Evolutionary conservation across 2,797 vertebrate species (phyloP).

Genomic region (Labeo calbasu): DNA sequence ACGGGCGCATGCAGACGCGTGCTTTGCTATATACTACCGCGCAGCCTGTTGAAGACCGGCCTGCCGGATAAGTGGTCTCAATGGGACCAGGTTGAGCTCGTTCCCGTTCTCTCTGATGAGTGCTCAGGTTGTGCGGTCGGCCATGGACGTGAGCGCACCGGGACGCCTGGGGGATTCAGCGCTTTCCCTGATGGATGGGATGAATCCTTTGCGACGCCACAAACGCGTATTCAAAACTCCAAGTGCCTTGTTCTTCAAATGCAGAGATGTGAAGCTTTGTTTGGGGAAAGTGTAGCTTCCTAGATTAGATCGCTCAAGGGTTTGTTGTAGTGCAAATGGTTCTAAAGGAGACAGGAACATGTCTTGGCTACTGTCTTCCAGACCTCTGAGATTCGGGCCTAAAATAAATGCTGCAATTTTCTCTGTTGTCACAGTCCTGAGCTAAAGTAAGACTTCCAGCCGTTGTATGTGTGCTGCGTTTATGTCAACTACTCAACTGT

Average conservation of each 20-base stretch:
- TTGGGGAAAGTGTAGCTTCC: slow-evolving; percentile 6
- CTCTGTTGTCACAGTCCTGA: slow-evolving; percentile 4
- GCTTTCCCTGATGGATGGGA: slow-evolving; percentile 73
- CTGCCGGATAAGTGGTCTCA: slow-evolving; percentile 68
- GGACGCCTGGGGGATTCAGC: slow-evolving; percentile 64
- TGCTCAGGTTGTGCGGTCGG: slow-evolving; percentile 34
- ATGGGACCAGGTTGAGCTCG: slow-evolving; percentile 58
- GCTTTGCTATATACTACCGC: neutral
- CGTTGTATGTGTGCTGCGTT: neutral
- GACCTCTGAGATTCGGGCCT: slow-evolving; percentile 5
- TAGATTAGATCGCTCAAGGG: slow-evolving; percentile 30
- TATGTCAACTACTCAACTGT: neutral
- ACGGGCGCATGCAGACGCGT: neutral
- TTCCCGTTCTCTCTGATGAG: slow-evolving; percentile 38
- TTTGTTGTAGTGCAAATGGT: slow-evolving; percentile 28
- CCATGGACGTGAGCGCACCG: slow-evolving; percentile 37
- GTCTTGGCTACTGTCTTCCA: neutral
- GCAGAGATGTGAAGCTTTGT: neutral
- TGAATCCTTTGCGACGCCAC: slow-evolving; percentile 60
- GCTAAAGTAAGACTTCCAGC: neutral
- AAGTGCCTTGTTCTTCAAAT: neutral
- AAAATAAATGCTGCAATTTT: slow-evolving; percentile 31
- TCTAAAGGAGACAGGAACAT: slow-evolving; percentile 9
- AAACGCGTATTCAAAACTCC: slow-evolving; percentile 25
- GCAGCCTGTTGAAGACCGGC: slow-evolving; percentile 47